phyloP scores from a whole-genome alignment of 2,888 invertebrate genomes.

The Drosophila neonasuta region DNA sequence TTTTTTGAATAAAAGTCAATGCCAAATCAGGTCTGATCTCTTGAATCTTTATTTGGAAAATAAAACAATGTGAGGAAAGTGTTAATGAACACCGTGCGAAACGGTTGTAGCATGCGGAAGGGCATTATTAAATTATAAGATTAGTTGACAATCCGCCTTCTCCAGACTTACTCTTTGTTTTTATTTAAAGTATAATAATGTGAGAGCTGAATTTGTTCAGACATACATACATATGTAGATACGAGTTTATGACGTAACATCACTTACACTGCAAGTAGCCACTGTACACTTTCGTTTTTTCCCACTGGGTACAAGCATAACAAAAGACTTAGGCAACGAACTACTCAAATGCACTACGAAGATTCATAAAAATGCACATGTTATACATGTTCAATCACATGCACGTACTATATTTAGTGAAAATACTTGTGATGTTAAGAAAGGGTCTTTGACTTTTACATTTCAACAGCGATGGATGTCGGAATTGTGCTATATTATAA shows the following conservation, averaged over 20 bases:
- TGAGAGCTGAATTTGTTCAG: conserved; percentile 34
- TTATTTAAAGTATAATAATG: conserved; percentile 50
- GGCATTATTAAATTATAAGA: conserved; percentile 60
- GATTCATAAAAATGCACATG: conserved; percentile 36
- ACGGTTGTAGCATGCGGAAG: conserved; percentile 57
- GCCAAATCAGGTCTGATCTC: conserved; percentile 25
- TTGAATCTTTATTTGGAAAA: background rate
- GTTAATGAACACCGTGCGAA: conserved; percentile 64
- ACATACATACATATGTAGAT: conserved; percentile 7
- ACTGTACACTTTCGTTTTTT: conserved; percentile 67
- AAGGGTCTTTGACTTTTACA: conserved; percentile 36
- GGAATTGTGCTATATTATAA: conserved; percentile 16
- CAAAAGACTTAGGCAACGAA: conserved; percentile 58
- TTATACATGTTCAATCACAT: conserved; percentile 19
- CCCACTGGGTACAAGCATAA: conserved; percentile 35
- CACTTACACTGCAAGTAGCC: conserved; percentile 32
- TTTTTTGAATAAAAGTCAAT: conserved; percentile 45
- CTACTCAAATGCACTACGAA: conserved; percentile 28
- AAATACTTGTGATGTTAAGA: conserved; percentile 12
- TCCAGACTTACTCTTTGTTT: conserved; percentile 22
- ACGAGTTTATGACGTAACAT: conserved; percentile 49
- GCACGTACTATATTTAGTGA: conserved; percentile 9
- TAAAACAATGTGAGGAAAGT: conserved; percentile 14
- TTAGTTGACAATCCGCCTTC: conserved; percentile 25
- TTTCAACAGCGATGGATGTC: conserved; percentile 31